Conservation (phyloP, 1,140 invertebrate genomes). For the Pantala flavescens region DNA sequence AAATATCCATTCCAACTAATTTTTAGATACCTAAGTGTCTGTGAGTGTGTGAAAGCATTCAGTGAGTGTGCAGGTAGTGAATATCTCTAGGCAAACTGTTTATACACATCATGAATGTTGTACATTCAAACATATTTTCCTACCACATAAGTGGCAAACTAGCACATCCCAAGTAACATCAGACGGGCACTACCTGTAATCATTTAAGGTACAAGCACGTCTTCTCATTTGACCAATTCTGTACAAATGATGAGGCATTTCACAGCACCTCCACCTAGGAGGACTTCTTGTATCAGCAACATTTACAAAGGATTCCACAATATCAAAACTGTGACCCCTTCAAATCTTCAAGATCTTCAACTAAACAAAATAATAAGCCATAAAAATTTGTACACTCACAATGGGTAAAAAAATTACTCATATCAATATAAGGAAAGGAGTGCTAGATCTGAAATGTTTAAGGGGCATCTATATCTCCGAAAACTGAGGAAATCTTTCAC, state of each 20-base stretch:
- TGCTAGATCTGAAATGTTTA: neutral
- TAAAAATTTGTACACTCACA: conserved; percentile 10
- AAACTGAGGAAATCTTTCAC: neutral
- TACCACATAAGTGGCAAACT: neutral
- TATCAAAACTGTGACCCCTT: neutral
- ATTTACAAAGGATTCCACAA: neutral
- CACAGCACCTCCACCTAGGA: neutral
- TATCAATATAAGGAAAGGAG: neutral
- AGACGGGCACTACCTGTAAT: neutral
- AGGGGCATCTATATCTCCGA: neutral
- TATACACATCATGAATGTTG: conserved; percentile 7
- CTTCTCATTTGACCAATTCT: neutral
- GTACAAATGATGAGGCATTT: conserved; percentile 1
- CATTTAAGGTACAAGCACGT: neutral
- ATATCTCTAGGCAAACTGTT: neutral
- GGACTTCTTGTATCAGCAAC: neutral
- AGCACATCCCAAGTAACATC: neutral
- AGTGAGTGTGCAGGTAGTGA: neutral
- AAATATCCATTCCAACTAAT: neutral
- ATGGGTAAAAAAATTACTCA: neutral
- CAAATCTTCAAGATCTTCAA: neutral
- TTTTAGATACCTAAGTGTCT: conserved; percentile 4
- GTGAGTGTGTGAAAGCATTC: conserved; percentile 8
- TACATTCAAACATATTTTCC: conserved; percentile 7
- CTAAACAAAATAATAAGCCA: neutral